Evolutionary conservation across 35 echinoderm and acorn worm species (phyloP), one percentile per base, ranked within the genome.

Genomic region (Eucidaris tribuloides): DNA sequence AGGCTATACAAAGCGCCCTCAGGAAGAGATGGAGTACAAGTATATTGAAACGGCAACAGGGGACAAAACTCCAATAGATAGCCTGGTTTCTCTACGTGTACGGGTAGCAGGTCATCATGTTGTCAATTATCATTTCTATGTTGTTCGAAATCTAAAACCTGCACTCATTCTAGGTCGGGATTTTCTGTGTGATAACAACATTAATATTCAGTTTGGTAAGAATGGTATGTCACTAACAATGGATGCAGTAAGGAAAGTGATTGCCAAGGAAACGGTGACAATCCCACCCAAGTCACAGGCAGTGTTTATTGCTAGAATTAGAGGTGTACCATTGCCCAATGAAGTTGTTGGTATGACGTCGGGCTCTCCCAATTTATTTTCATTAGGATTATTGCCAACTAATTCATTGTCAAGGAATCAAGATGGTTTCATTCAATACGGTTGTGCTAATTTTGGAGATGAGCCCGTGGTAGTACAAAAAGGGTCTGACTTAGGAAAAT

Each of bases 281-380:
- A 46, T 65, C 34, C 59, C 7, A 23, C 40, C 82, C 6, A 65
- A 84, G 35, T 68, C 82, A 13, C 82, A 45, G 41, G 41, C 46
- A 24, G 76, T 48, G 11, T 23, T 79, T 37, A 68, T 84, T 58
- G 82, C 39, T 7, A 64, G 43, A 42, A 84, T 71, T 31, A 84
- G 62, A 46, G 82, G 82, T 30, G 15, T 42, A 6, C 35, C 82
- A 28, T 32, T 84, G 9, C 82, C 38, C 20, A 58, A 71, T 29
- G 14, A 71, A 7, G 52, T 84, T 32, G 42, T 70, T n/a, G 59
- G 82, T 66, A 42, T 71, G 38, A 84, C 82, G 6, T 84, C 82
- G 1, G 82, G 62, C 42, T 84, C 82, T 32, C 82, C 82, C 36
- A 68, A 84, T 49, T 71, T 84, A 50, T 66, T 50, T 45, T 63